A percentile compares a stretch with the other conserved stretches of the same genome.
Evolutionary conservation across 2,888 invertebrate genomes (phyloP).

Genomic region (Empis stercorea): DNA sequence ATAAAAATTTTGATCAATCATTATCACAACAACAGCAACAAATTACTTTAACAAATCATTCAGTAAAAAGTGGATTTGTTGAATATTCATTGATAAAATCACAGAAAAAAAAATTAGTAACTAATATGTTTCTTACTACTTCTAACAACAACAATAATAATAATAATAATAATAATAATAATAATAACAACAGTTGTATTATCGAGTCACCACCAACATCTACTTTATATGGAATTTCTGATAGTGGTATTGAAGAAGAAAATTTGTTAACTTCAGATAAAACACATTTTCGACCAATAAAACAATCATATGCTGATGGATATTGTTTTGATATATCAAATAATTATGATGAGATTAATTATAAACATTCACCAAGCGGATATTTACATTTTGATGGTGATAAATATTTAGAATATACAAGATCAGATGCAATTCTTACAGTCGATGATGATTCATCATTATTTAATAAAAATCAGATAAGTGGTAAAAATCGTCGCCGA

Average conservation of each 20-base stretch:
- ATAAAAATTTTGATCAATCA: background rate
- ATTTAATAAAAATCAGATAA: background rate
- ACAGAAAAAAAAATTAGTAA: conserved; percentile 9
- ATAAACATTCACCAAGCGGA: conserved; percentile 53
- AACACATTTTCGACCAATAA: conserved; percentile 76
- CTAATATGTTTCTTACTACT: too few relatives aligned
- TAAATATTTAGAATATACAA: conserved; percentile 24
- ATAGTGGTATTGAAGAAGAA: conserved; percentile 34
- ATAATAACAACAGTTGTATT: too few relatives aligned
- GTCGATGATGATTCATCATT: conserved; percentile 16
- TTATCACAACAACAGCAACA: too few relatives aligned
- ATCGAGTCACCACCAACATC: conserved; percentile 3
- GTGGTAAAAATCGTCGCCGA: background rate
- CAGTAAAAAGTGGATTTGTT: conserved; percentile 22
- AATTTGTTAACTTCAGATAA: conserved; percentile 63
- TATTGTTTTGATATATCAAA: conserved; percentile 56
- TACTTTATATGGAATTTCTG: background rate
- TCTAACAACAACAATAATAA: too few relatives aligned
- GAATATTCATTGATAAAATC: conserved; percentile 23
- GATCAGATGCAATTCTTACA: conserved; percentile 17
- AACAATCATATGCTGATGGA: conserved; percentile 52
- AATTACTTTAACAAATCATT: conserved; percentile 25
- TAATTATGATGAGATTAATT: conserved; percentile 50
- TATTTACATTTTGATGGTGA: conserved; percentile 44
- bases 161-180: background rate